Evolutionary conservation across 2,888 invertebrate species (phyloP).

Genomic region (Heteromyza rotundicornis): DNA sequence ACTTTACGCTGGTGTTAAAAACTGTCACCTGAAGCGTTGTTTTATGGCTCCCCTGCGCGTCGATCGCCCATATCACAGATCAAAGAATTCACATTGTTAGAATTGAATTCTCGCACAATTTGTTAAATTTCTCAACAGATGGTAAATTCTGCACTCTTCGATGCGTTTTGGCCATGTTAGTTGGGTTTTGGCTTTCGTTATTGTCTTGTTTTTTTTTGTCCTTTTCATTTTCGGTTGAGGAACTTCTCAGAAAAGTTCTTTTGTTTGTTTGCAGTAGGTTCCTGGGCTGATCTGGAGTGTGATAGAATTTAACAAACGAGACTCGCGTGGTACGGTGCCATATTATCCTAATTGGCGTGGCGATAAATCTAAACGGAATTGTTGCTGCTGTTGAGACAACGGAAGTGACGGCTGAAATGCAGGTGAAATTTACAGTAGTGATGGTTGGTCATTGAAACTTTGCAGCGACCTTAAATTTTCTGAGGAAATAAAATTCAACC

Average conservation of each 20-base stretch:
- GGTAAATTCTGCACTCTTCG: constrained; percentile 28
- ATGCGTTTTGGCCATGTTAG: not conserved
- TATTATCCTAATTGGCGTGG: constrained; percentile 42
- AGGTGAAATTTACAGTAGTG: constrained; percentile 6
- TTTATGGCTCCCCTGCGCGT: constrained; percentile 12
- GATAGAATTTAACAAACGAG: not conserved
- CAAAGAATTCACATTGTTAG: constrained; percentile 27
- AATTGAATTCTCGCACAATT: constrained; percentile 32
- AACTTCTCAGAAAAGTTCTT: constrained; percentile 34
- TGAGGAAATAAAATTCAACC: too few relatives aligned
- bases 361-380: constrained; percentile 40
- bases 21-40: constrained; percentile 39
- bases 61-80: not conserved
- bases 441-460: too few relatives aligned
- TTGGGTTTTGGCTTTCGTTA: not conserved
- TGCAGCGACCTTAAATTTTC: too few relatives aligned
- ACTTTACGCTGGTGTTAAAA: constrained; percentile 33
- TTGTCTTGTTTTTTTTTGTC: constrained; percentile 9
- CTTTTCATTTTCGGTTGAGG: constrained; percentile 14
- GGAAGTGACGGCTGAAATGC: not conserved
- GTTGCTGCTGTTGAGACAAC: not conserved
- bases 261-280: constrained; percentile 2
- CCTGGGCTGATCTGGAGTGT: not conserved
- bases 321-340: constrained; percentile 21
- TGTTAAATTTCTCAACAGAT: constrained; percentile 36